These are phyloP conservation scores for Motacilla tschutschensis DNA, from an alignment of 2,113 vertebrate species.

Conservation along the genomic window DNA sequence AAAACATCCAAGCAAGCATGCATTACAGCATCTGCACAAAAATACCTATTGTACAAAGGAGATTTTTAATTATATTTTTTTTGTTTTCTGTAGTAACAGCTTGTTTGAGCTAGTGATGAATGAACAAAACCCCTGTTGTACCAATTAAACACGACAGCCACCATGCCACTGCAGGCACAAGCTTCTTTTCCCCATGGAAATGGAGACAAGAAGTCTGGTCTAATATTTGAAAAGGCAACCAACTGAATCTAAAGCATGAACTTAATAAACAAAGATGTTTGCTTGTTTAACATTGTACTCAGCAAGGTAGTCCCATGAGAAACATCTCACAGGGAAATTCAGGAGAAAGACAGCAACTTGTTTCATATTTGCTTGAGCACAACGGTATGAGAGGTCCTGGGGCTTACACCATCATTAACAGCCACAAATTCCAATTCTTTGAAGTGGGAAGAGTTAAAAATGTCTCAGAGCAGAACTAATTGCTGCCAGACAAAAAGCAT, in stretches of 20 bases:
- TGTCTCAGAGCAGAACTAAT: not conserved
- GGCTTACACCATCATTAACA: not conserved
- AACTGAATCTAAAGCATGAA: not conserved
- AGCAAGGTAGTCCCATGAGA: not conserved
- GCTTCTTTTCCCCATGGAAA: constrained; percentile 3
- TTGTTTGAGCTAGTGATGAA: not conserved
- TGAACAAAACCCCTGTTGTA: constrained; percentile 22
- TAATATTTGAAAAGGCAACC: constrained; percentile 22
- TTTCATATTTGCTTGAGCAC: not conserved
- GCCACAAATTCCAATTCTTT: not conserved
- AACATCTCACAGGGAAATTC: not conserved
- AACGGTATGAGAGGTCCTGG: not conserved
- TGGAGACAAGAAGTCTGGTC: constrained; percentile 1
- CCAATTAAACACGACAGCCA: not conserved
- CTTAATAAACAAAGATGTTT: not conserved
- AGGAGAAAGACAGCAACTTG: not conserved
- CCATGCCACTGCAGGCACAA: constrained; percentile 11
- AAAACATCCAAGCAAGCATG: not conserved
- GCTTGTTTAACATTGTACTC: not conserved
- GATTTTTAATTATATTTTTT: not conserved
- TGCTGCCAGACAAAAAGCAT: not conserved
- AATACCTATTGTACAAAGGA: not conserved
- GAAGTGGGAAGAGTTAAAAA: not conserved
- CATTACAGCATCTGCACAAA: not conserved
- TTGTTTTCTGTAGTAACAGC: constrained; percentile 1